These are phyloP conservation scores for Tenthredo distinguenda DNA, from an alignment of 2,888 invertebrate species.

Conservation along the genomic window DNA sequence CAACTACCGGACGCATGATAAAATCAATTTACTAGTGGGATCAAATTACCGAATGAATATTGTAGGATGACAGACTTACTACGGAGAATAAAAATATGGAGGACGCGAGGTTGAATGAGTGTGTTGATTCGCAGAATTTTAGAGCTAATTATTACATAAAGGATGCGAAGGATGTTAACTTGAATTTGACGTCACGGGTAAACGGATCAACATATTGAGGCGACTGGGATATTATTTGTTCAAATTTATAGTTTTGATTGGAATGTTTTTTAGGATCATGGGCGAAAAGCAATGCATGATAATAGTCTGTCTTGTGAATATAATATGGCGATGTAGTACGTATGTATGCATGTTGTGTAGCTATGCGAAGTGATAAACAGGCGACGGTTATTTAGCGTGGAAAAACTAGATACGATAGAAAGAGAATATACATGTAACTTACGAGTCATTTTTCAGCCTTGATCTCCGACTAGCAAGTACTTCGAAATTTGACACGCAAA, in stretches of 20 bases:
- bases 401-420: background rate
- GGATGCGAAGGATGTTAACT: background rate
- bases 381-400: background rate
- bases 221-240: background rate
- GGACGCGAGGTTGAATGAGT: background rate
- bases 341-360: background rate
- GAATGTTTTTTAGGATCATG: background rate
- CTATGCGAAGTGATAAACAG: background rate
- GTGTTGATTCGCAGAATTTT: background rate
- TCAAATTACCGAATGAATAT: constrained; percentile 4
- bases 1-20: background rate
- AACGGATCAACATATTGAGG: background rate
- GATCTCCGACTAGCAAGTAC: constrained; percentile 75
- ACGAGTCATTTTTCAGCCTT: constrained; percentile 76
- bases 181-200: background rate
- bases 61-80: background rate
- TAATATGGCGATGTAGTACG: constrained; percentile 42
- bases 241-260: background rate
- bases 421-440: constrained; percentile 60
- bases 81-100: constrained; percentile 25
- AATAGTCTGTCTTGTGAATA: constrained; percentile 26
- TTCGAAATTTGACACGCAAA: constrained; percentile 63
- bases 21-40: background rate
- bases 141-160: constrained; percentile 23
- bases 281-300: background rate